Conservation (phyloP, 2,797 vertebrate genomes). For the Valencia hispanica region DNA sequence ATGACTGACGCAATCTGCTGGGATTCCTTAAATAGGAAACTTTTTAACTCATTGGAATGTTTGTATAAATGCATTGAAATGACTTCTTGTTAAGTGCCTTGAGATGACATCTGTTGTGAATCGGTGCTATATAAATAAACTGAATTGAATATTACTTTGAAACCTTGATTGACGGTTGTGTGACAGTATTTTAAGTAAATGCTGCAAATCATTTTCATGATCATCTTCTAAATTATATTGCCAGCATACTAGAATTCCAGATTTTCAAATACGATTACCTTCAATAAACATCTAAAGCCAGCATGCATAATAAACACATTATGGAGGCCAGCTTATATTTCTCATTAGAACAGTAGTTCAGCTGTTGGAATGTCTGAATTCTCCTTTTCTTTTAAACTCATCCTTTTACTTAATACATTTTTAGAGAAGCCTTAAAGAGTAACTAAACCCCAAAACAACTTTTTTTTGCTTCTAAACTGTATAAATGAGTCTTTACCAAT, state of each 20-base stretch:
- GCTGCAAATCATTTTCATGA: not conserved
- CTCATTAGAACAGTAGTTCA: not conserved
- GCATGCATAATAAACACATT: conserved; percentile 3
- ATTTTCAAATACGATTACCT: not conserved
- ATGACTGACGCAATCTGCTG: no score
- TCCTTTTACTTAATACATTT: not conserved
- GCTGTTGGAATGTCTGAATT: not conserved
- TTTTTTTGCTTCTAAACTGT: no score
- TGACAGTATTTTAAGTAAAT: not conserved
- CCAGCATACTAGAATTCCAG: not conserved
- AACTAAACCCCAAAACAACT: no score
- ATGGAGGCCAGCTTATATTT: conserved; percentile 4
- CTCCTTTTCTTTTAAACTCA: not conserved
- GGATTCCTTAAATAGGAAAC: no score
- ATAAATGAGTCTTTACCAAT: no score
- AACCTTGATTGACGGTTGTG: no score
- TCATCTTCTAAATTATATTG: not conserved
- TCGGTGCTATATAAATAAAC: no score
- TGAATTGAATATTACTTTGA: no score
- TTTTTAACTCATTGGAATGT: no score
- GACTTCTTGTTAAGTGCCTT: no score
- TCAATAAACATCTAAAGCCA: not conserved
- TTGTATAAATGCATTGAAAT: no score
- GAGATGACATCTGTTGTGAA: no score
- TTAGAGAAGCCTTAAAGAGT: conserved; percentile 2